Percentiles rank a stretch among this genome's conserved stretches.
Conservation (phyloP, 2,888 invertebrate species). For the Alloscopus bannaensis region DNA sequence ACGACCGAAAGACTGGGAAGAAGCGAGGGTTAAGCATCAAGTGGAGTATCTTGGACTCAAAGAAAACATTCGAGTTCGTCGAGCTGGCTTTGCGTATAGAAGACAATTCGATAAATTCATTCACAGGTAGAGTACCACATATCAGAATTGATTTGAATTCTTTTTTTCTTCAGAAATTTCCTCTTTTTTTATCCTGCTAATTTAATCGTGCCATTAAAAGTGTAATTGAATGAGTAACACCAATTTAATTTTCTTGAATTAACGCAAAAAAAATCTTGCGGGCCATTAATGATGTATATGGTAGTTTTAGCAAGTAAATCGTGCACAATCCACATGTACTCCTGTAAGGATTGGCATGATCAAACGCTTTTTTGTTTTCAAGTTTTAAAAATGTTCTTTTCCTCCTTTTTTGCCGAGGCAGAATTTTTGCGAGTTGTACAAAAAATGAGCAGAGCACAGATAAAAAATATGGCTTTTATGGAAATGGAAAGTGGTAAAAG, state of each 20-base stretch:
- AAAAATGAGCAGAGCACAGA: not conserved
- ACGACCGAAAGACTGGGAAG: constrained; percentile 81
- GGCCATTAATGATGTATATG: not conserved
- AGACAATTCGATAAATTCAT: constrained; percentile 80
- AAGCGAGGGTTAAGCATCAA: constrained; percentile 81
- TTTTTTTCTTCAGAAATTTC: not conserved
- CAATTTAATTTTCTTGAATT: constrained; percentile 2
- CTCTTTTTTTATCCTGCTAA: constrained; percentile 6
- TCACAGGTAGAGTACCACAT: constrained; percentile 75
- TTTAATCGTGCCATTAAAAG: constrained; percentile 4
- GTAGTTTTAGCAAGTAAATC: not conserved
- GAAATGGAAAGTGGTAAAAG: constrained; percentile 10
- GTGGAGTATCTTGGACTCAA: constrained; percentile 83
- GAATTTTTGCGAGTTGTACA: constrained; percentile 8
- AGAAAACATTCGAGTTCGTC: constrained; percentile 82
- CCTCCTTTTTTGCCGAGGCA: not conserved
- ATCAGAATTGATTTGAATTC: not conserved
- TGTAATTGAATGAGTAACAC: not conserved
- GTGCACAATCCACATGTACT: not conserved
- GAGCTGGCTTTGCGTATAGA: constrained; percentile 83
- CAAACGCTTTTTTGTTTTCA: no score
- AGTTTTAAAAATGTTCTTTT: not conserved
- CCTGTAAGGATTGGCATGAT: not conserved
- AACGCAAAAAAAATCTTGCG: not conserved
- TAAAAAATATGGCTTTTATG: constrained; percentile 10